Percentiles rank a stretch among this genome's conserved stretches.
phyloP scores from a whole-genome alignment of 2,797 vertebrate species.

The Danio jaintianensis region DNA sequence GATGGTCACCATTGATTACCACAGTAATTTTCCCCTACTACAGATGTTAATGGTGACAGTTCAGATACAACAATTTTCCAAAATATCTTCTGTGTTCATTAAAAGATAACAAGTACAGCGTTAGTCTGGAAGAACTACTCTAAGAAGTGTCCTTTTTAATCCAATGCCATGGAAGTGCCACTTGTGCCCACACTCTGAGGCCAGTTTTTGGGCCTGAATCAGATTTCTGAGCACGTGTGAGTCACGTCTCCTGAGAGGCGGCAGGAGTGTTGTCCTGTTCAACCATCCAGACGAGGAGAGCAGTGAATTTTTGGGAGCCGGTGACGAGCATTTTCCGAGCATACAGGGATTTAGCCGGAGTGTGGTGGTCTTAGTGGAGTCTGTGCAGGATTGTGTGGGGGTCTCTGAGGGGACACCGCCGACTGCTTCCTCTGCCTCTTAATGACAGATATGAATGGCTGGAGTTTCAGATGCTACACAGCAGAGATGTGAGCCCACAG shows the following conservation, averaged over 20 bases:
- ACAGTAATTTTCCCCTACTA: too few species aligned
- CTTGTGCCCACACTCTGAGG: conserved; percentile 5
- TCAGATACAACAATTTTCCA: too few species aligned
- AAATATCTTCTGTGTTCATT: too few species aligned
- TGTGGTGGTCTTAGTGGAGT: conserved; percentile 54
- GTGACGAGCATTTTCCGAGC: conserved; percentile 47
- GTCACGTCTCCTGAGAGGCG: conserved; percentile 35
- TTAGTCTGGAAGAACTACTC: too few species aligned
- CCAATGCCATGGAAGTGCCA: neutral
- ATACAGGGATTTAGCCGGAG: conserved; percentile 58
- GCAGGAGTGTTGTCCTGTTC: conserved; percentile 35
- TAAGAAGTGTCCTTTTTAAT: conserved; percentile 24
- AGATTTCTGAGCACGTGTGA: neutral
- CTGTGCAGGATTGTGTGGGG: conserved; percentile 56
- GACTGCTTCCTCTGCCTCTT: conserved; percentile 48
- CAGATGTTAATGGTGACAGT: too few species aligned
- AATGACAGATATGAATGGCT: conserved; percentile 56
- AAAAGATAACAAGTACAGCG: too few species aligned
- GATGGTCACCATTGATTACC: too few species aligned
- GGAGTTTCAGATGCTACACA: conserved; percentile 50
- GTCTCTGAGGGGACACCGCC: conserved; percentile 48
- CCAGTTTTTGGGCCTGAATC: conserved; percentile 8
- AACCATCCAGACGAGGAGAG: conserved; percentile 46
- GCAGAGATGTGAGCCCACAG: conserved; percentile 18
- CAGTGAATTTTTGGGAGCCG: conserved; percentile 36